phyloP scores from a whole-genome alignment of 2,113 vertebrate species.

The Rhegmatorhina hoffmannsi region DNA sequence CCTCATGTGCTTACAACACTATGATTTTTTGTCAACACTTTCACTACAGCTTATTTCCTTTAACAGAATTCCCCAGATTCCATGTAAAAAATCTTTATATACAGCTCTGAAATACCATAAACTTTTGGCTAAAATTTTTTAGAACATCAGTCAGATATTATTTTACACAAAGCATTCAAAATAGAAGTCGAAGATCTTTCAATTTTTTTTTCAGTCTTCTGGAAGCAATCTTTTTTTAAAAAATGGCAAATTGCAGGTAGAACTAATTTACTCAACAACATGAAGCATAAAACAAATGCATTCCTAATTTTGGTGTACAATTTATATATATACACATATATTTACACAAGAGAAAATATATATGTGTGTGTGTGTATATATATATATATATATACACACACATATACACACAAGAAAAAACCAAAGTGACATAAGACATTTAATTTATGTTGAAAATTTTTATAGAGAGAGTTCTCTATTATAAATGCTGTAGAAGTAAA shows the following conservation, averaged over 20 bases:
- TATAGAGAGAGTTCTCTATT: not conserved
- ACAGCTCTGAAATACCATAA: not conserved
- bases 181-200: not conserved
- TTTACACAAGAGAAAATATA: too few species aligned
- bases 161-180: not conserved
- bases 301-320: not conserved
- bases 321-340: not conserved
- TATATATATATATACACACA: too few species aligned
- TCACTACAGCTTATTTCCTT: not conserved
- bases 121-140: not conserved
- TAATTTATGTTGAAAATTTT: not conserved
- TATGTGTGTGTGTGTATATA: too few species aligned
- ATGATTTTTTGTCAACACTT: not conserved
- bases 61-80: not conserved
- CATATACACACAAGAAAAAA: not conserved
- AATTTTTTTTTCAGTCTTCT: not conserved
- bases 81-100: not conserved
- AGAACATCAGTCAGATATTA: not conserved
- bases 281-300: not conserved
- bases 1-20: accelerated
- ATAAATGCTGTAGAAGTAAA: not conserved
- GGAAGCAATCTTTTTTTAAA: not conserved
- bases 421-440: accelerated
- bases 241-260: not conserved
- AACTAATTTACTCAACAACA: not conserved